Conservation (phyloP, 92 coral and sea anemone species). For the Muricea muricata region DNA sequence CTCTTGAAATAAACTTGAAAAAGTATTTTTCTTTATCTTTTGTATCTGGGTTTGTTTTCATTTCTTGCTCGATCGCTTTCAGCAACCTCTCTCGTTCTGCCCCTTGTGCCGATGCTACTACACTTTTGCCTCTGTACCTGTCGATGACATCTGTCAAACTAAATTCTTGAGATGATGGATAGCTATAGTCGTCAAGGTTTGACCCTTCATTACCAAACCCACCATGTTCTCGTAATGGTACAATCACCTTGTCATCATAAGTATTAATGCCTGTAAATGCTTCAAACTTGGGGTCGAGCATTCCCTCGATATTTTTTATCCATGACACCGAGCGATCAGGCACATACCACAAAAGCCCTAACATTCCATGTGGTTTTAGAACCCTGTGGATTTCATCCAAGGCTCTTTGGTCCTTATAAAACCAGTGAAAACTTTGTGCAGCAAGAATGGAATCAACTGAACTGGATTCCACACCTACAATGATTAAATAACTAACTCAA, state of each 20-base stretch:
- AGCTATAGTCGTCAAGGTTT: background rate
- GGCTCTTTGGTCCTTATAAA: conserved; percentile 68
- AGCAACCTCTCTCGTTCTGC: conserved; percentile 60
- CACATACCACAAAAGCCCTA: conserved; percentile 86
- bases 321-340: conserved; percentile 76
- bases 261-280: background rate
- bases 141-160: conserved; percentile 1
- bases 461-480: background rate
- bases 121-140: conserved; percentile 64
- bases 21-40: conserved; percentile 61
- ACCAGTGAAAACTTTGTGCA: conserved; percentile 88
- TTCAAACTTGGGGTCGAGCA: conserved; percentile 37
- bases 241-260: background rate
- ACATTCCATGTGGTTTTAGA: conserved; percentile 77
- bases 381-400: conserved; percentile 83
- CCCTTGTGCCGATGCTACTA: conserved; percentile 62
- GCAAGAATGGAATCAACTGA: conserved; percentile 73
- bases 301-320: conserved; percentile 75
- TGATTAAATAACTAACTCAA: background rate
- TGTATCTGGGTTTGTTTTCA: conserved; percentile 74
- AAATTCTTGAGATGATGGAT: background rate
- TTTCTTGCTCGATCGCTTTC: conserved; percentile 60
- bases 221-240: background rate
- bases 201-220: conserved; percentile 8
- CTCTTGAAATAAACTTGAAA: conserved; percentile 65